Evolutionary conservation across 2,888 invertebrate genomes (phyloP).

Genomic region (Epicampocera succincta): DNA sequence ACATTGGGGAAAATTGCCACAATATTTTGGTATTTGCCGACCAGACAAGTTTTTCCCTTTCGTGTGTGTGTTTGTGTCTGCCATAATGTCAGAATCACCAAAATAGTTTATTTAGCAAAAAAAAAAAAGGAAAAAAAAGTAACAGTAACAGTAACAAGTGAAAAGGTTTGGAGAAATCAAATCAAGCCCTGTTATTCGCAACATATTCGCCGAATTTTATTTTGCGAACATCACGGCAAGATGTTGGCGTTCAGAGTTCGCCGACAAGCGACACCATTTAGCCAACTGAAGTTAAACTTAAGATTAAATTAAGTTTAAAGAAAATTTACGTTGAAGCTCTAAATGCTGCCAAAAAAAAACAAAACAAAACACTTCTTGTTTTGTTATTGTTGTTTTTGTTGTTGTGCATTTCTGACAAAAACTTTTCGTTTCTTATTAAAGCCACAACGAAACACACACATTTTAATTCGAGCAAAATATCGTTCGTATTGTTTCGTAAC

Average conservation of each 20-base stretch:
- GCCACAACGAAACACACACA: conserved; percentile 26
- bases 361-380: too few species aligned
- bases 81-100: conserved; percentile 33
- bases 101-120: conserved; percentile 32
- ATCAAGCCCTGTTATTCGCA: conserved; percentile 42
- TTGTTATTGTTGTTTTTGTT: too few species aligned
- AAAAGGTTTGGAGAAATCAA: conserved; percentile 39
- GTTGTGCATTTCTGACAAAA: neutral
- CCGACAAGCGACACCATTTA: neutral
- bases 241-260: conserved; percentile 27
- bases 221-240: neutral
- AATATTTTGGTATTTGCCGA: conserved; percentile 53
- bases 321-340: neutral
- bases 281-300: conserved; percentile 6
- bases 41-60: conserved; percentile 40
- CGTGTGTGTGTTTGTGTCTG: conserved; percentile 9
- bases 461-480: conserved; percentile 7
- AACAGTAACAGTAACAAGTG: neutral
- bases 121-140: conserved; percentile 20
- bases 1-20: conserved; percentile 62
- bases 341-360: neutral
- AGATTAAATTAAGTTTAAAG: conserved; percentile 10
- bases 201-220: conserved; percentile 17
- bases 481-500: conserved; percentile 21
- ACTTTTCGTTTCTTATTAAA: conserved; percentile 5